Base-by-base conservation (phyloP, 1,140 invertebrate species). In the Lutraria rhynchaena region DNA sequence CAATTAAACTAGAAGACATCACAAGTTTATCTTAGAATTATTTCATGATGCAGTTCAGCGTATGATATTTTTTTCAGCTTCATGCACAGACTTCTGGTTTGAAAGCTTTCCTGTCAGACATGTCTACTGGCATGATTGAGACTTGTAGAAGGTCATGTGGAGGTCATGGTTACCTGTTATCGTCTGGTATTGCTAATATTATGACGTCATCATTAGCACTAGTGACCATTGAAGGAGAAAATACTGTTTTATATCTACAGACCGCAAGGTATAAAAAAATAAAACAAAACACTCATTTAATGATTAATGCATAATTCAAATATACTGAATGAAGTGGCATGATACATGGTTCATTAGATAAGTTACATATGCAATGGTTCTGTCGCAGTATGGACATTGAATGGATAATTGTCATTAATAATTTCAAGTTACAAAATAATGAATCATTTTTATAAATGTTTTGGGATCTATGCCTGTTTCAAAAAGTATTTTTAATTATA, bases 151-250 rank as follows among this genome's bases (percentile, higher is more conserved):
- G 97, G 37, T 93, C 97, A 3, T 98, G 97, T 92, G 98, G 98
- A 33, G 98, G 98, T 13, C 97, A 99, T 90, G 98, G 98, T 5
- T 99, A 96, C 92, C 96, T 97, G 94, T 94, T 95, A 37, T 94
- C 95, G 35, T 96, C 96, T 81, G 97, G 96, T 91, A 93, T 98
- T 35, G 97, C 97, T 27, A 93, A 94, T 58, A 95, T 95, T 27
- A 98, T 97, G 91, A 95, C 95, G 15, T 92, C 95, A 81, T 94
- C 95, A 2, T 96, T 96, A 0, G 96, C 97, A 27, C 95, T 96
- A 58, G 96, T 96, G 90, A 99, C 97, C 1, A 98, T 98, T 89
- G 97, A 99, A 93, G 97, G 97, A 11, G 97, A 98, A 93, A 98
- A 99, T 90, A 98, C 97, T 0, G 97, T 99, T 24, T 93, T 99